Percentiles rank a stretch among this genome's conserved stretches.
Evolutionary conservation across 2,113 vertebrate genomes (phyloP).

Genomic region (Meles meles): DNA sequence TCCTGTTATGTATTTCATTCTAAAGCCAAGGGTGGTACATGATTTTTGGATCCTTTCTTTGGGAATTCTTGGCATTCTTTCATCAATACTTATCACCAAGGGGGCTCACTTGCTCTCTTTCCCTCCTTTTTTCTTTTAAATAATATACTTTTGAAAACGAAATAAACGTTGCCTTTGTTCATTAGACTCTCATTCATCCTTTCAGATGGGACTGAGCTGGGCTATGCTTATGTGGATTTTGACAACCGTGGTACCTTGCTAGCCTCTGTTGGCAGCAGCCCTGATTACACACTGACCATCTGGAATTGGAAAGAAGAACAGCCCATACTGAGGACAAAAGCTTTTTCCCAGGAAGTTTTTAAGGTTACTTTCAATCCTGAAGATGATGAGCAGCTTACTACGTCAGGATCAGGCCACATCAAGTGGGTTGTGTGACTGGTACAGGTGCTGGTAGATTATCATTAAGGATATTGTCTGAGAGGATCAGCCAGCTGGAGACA

Average conservation of each 20-base stretch:
- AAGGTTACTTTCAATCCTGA: slow-evolving; percentile 91
- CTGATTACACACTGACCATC: slow-evolving; percentile 92
- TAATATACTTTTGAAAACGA: not conserved
- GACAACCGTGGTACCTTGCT: slow-evolving; percentile 87
- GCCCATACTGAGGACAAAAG: slow-evolving; percentile 88
- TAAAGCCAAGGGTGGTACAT: not conserved
- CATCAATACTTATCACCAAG: not conserved
- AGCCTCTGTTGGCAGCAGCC: slow-evolving; percentile 88
- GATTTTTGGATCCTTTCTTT: slow-evolving; percentile 8
- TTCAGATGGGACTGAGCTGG: slow-evolving; percentile 88
- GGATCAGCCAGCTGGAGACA: not conserved
- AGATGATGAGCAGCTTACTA: slow-evolving; percentile 89
- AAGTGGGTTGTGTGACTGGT: slow-evolving; percentile 80
- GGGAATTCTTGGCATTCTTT: not conserved
- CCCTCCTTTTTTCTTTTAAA: not conserved
- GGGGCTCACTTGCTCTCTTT: too few relatives aligned
- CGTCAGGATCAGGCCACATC: slow-evolving; percentile 92
- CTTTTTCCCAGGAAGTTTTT: slow-evolving; percentile 93
- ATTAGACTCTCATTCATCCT: slow-evolving; percentile 4
- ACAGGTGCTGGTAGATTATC: not conserved
- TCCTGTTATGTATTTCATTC: not conserved
- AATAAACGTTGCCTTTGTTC: not conserved
- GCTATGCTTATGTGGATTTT: slow-evolving; percentile 90
- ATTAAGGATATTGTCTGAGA: not conserved
- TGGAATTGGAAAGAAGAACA: slow-evolving; percentile 95